Percentiles rank a stretch among this genome's conserved stretches.
These are phyloP conservation scores for Thoracochromis brauschi DNA, from an alignment of 2,113 vertebrate genomes.

Conservation along the genomic window DNA sequence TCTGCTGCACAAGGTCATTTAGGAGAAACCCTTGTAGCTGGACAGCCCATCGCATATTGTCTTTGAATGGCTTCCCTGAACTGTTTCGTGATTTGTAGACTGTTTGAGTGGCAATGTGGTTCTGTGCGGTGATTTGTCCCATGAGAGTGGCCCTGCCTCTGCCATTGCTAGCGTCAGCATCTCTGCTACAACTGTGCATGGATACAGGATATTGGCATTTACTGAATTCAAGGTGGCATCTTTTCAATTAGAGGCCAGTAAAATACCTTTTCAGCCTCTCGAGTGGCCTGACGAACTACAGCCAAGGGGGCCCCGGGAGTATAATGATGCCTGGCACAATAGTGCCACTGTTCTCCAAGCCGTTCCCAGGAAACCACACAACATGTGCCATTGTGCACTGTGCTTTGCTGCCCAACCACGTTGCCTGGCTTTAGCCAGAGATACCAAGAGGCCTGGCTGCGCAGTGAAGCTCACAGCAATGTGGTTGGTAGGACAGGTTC, in stretches of 20 bases:
- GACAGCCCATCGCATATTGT: slow-evolving; percentile 13
- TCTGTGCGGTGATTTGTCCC: slow-evolving; percentile 38
- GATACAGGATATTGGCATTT: slow-evolving; percentile 59
- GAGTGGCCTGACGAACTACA: slow-evolving; percentile 63
- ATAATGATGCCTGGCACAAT: slow-evolving; percentile 79
- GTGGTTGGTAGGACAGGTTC: slow-evolving; percentile 37
- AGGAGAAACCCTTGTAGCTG: slow-evolving; percentile 2
- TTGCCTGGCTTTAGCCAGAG: slow-evolving; percentile 66
- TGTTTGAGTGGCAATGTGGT: slow-evolving; percentile 31
- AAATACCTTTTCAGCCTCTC: slow-evolving; percentile 76
- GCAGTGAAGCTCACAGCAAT: slow-evolving; percentile 39
- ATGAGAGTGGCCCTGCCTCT: slow-evolving; percentile 21
- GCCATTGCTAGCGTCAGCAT: slow-evolving; percentile 40
- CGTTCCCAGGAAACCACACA: slow-evolving; percentile 79
- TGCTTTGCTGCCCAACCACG: slow-evolving; percentile 77
- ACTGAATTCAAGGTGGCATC: slow-evolving; percentile 69
- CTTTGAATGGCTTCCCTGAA: neutral
- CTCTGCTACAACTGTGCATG: slow-evolving; percentile 48
- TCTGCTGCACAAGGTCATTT: slow-evolving; percentile 3
- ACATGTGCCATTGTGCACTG: slow-evolving; percentile 72
- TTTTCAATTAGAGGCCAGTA: slow-evolving; percentile 68
- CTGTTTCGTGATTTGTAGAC: slow-evolving; percentile 43
- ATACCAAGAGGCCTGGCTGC: slow-evolving; percentile 56
- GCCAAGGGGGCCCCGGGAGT: slow-evolving; percentile 65
- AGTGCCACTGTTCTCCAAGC: slow-evolving; percentile 68